Conservation (phyloP, 2,113 vertebrate genomes). For the Cyanocitta stelleri region DNA sequence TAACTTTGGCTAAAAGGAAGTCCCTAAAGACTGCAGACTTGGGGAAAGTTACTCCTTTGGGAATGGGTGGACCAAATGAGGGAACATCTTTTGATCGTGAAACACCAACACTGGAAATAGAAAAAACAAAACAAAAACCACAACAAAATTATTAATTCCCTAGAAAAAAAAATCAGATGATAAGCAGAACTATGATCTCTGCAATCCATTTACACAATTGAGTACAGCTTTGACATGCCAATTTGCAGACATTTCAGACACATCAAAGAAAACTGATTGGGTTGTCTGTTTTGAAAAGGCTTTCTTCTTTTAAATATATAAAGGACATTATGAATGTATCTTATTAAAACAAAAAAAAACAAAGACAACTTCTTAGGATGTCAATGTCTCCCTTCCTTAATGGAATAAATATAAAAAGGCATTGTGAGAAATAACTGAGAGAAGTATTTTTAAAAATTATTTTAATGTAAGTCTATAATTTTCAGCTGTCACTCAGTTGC, state of each 20-base stretch:
- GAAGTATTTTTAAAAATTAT: not conserved
- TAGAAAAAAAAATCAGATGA: not conserved
- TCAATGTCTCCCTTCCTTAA: not conserved
- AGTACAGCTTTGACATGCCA: not conserved
- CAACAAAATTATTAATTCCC: not conserved
- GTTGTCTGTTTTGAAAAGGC: not conserved
- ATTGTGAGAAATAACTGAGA: not conserved
- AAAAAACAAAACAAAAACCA: not conserved
- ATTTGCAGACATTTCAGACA: not conserved
- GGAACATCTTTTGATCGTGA: slow-evolving; percentile 96
- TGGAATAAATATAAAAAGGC: not conserved
- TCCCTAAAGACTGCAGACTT: slow-evolving; percentile 98
- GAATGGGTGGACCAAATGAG: slow-evolving; percentile 92
- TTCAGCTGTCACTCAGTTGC: not conserved
- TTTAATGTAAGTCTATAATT: not conserved
- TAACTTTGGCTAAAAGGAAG: slow-evolving; percentile 97
- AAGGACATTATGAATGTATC: not conserved
- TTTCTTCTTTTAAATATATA: not conserved
- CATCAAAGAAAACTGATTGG: not conserved
- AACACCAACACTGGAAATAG: slow-evolving; percentile 84
- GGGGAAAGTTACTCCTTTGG: slow-evolving; percentile 95
- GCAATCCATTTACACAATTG: not conserved
- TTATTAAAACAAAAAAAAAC: not conserved
- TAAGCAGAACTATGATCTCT: not conserved
- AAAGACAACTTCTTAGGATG: not conserved